These are phyloP conservation scores for Frankliniella fusca DNA, from an alignment of 2,888 invertebrate species.

Conservation along the genomic window DNA sequence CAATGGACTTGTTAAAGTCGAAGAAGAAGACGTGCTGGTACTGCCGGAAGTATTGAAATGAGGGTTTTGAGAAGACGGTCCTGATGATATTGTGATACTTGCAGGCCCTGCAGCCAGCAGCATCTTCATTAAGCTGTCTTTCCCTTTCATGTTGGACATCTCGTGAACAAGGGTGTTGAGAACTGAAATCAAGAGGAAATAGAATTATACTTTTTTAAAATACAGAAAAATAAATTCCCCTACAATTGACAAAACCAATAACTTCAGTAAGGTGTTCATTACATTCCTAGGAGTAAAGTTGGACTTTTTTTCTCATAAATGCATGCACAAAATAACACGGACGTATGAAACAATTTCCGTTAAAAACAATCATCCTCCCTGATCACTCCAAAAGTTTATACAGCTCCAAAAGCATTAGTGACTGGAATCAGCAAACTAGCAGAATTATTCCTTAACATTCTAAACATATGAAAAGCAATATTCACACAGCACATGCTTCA, in stretches of 20 bases:
- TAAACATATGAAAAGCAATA: too few relatives aligned
- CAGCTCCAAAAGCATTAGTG: too few relatives aligned
- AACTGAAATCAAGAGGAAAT: not conserved
- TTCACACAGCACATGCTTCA: too few relatives aligned
- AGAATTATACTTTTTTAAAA: not conserved
- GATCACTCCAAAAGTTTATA: too few relatives aligned
- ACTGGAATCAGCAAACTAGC: too few relatives aligned
- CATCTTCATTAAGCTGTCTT: slow-evolving; percentile 15
- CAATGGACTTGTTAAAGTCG: not conserved
- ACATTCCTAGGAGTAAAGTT: not conserved
- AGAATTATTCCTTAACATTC: too few relatives aligned
- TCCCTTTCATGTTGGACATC: slow-evolving; percentile 9
- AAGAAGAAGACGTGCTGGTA: not conserved
- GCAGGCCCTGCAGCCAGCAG: slow-evolving; percentile 1
- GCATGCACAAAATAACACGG: not conserved
- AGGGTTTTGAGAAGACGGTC: not conserved
- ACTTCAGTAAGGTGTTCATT: not conserved
- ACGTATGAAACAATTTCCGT: too few relatives aligned
- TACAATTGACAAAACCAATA: not conserved
- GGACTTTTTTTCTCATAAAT: not conserved
- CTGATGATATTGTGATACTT: not conserved
- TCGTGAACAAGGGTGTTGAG: not conserved
- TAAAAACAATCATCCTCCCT: too few relatives aligned
- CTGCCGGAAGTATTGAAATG: not conserved
- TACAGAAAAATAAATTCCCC: not conserved